Evolutionary conservation across 2,113 vertebrate species (phyloP).

Genomic region (Pachyramphus minor): DNA sequence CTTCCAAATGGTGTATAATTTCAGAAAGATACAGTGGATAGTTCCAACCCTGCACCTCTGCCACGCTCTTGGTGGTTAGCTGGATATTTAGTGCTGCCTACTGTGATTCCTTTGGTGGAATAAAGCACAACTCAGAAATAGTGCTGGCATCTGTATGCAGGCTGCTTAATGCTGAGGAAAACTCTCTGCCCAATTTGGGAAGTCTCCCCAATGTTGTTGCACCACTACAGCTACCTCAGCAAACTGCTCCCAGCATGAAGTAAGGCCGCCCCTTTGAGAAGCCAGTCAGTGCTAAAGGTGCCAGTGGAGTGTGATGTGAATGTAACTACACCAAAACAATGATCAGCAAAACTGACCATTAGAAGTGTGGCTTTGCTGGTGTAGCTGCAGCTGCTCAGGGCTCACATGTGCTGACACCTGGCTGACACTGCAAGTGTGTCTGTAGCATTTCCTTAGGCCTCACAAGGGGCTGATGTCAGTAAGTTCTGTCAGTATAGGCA

Average conservation of each 20-base stretch:
- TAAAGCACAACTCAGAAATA: not conserved
- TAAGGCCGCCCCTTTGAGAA: not conserved
- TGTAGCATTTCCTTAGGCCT: not conserved
- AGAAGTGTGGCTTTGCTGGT: not conserved
- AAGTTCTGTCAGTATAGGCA: not conserved
- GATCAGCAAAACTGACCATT: not conserved
- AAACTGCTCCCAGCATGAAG: rapidly evolving
- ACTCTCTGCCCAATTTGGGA: not conserved
- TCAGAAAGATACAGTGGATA: rapidly evolving
- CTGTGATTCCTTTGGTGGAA: not conserved
- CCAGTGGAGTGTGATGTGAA: not conserved
- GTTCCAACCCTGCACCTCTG: not conserved
- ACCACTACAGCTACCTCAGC: not conserved
- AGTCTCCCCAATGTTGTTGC: not conserved
- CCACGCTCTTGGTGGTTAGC: not conserved
- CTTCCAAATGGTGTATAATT: not conserved
- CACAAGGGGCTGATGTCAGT: rapidly evolving
- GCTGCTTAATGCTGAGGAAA: not conserved
- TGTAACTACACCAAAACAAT: not conserved
- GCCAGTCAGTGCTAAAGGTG: not conserved
- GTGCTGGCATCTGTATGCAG: not conserved
- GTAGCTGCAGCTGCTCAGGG: not conserved
- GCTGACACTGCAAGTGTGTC: rapidly evolving
- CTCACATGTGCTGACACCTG: not conserved
- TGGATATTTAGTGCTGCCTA: not conserved